phyloP scores from a whole-genome alignment of 2,113 vertebrate species.

The Nothocercus julius region DNA sequence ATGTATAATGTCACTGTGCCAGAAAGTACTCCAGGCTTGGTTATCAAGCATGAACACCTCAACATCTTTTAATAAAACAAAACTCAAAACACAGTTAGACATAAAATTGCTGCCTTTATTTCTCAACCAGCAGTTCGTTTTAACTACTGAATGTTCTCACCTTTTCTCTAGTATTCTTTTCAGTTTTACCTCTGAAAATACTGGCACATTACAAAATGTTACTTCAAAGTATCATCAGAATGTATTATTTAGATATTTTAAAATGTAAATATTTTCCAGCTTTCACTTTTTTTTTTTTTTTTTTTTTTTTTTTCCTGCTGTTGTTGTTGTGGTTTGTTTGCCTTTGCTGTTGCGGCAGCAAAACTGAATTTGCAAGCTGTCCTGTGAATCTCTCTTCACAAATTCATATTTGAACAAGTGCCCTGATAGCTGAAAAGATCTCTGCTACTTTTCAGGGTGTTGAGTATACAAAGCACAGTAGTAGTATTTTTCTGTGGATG shows the following conservation, averaged over 20 bases:
- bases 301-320: not conserved
- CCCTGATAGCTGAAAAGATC: not conserved
- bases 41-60: not conserved
- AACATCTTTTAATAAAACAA: fast-evolving
- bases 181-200: not conserved
- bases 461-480: not conserved
- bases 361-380: not conserved
- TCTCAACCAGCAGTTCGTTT: not conserved
- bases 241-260: not conserved
- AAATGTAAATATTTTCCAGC: not conserved
- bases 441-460: not conserved
- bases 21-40: not conserved
- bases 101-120: not conserved
- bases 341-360: not conserved
- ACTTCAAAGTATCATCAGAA: not conserved
- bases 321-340: no score
- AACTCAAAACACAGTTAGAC: not conserved
- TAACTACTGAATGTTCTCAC: not conserved
- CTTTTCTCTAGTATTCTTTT: not conserved
- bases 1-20: not conserved
- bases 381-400: not conserved
- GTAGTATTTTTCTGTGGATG: not conserved
- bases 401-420: not conserved
- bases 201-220: not conserved
- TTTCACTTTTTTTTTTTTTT: no score